phyloP scores from a whole-genome alignment of 30 jellyfish, hydroid and myxozoan species.

The Pelagia noctiluca region DNA sequence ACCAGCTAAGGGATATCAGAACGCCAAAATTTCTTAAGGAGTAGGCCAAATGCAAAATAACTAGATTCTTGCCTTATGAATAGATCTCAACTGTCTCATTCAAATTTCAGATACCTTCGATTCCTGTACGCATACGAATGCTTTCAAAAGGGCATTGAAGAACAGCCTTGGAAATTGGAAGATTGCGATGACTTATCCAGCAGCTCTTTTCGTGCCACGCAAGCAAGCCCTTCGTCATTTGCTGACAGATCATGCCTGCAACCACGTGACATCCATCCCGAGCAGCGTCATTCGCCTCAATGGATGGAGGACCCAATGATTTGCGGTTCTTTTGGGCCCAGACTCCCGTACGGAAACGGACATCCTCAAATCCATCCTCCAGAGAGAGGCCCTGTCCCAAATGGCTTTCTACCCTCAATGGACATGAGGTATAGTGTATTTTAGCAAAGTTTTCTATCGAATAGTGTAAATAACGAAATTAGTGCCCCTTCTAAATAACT shows the following conservation, averaged over 20 bases:
- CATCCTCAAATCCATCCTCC: conserved; percentile 38
- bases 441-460: too few species aligned
- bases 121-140: conserved; percentile 76
- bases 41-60: too few species aligned
- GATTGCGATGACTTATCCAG: conserved; percentile 65
- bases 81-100: too few species aligned
- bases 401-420: background rate
- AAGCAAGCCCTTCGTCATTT: conserved; percentile 66
- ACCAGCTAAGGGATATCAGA: too few species aligned
- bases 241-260: conserved; percentile 57
- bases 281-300: conserved; percentile 64
- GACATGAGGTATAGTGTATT: too few species aligned
- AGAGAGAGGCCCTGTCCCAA: background rate
- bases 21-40: too few species aligned
- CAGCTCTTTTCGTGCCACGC: conserved; percentile 68
- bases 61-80: too few species aligned
- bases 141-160: conserved; percentile 70
- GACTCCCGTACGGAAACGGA: conserved; percentile 55
- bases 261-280: conserved; percentile 57
- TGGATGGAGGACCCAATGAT: conserved; percentile 50
- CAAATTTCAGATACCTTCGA: conserved; percentile 43
- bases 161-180: conserved; percentile 67
- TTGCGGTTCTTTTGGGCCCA: conserved; percentile 56
- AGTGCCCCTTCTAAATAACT: too few species aligned
- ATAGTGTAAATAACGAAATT: too few species aligned